Base-by-base conservation (phyloP, 2,797 vertebrate genomes). In the Perodicticus potto region DNA sequence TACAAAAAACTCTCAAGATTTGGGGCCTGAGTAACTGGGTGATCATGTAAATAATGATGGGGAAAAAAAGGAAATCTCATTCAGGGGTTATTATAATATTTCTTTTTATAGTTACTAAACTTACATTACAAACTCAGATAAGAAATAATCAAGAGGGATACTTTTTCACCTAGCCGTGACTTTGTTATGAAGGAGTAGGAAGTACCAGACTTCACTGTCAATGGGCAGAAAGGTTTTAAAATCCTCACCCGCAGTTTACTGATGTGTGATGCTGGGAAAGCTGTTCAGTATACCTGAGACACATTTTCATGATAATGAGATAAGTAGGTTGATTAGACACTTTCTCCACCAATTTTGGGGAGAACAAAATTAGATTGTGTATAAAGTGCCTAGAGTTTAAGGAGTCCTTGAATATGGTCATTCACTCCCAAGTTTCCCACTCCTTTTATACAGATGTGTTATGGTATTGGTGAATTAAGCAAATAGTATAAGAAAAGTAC, bases 341-440 rank as follows among this genome's bases (percentile, higher is more conserved):
- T 29, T 20, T 2, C 5, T 7, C 10, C 25, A 63, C 27, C 3
- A 1, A 4, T 61, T 82, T 2, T 37, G 83, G 27, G 7, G 12
- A 17, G 14, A 74, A 63, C 2, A 67, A 94, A 81, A 81, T 73
- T 80, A 87, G 29, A 63, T 49, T 76, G 22, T 25, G 2, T 59
- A n/a, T 95, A 32, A 93, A 32, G 22, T 82, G 19, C 22, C 14
- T 78, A 37, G 19, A 85, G 20, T 1, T 67, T 90, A 93, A 19
- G 55, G 77, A 95, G n/a, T 5, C 22, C 8, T 72, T 90, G 67
- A 92, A 85, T 94, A 91, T 65, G 1, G 40, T 81, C 17, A 83
- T 29, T 40, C 69, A 29, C 53, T n/a, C 1, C 87, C 13, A 43
- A 23, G 34, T 32, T 9, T 0, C 32, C 16, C 1, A 40, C 6